phyloP scores from a whole-genome alignment of 1,140 invertebrate genomes.

The Saxidomus purpurata region DNA sequence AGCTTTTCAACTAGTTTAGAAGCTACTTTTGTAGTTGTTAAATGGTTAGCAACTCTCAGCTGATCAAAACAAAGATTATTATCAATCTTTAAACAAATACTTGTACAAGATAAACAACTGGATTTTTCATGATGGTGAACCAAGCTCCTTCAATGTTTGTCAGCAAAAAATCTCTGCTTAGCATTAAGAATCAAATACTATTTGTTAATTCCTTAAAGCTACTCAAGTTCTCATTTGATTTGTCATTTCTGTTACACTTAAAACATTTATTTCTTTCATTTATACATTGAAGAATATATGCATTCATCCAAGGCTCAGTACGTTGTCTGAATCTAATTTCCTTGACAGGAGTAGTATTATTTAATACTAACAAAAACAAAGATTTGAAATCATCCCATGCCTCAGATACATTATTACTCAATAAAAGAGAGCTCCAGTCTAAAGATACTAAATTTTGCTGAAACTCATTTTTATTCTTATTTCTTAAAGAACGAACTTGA shows the following conservation, averaged over 20 bases:
- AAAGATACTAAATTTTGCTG: constrained; percentile 26
- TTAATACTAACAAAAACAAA: constrained; percentile 32
- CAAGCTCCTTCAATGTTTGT: constrained; percentile 34
- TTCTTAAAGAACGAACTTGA: constrained; percentile 20
- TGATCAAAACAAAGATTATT: constrained; percentile 46
- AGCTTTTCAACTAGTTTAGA: constrained; percentile 37
- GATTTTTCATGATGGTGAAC: constrained; percentile 43
- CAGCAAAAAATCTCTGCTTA: constrained; percentile 2
- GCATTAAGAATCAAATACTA: constrained; percentile 15
- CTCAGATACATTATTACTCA: constrained; percentile 45
- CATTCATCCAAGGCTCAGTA: constrained; percentile 45
- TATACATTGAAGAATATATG: constrained; percentile 28
- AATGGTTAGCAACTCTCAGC: constrained; percentile 23
- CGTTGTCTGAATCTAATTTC: constrained; percentile 34
- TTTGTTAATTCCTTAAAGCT: neutral
- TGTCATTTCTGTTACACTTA: no score
- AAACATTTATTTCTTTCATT: constrained; percentile 40
- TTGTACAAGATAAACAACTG: neutral
- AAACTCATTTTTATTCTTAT: constrained; percentile 41
- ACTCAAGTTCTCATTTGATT: constrained; percentile 27
- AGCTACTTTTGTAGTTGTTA: constrained; percentile 34
- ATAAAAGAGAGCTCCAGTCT: constrained; percentile 32
- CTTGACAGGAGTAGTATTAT: constrained; percentile 41
- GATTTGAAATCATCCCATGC: constrained; percentile 42
- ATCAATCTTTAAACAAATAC: constrained; percentile 49